Evolutionary conservation across 1,140 invertebrate genomes (phyloP).

Genomic region (Leptopilina boulardi): DNA sequence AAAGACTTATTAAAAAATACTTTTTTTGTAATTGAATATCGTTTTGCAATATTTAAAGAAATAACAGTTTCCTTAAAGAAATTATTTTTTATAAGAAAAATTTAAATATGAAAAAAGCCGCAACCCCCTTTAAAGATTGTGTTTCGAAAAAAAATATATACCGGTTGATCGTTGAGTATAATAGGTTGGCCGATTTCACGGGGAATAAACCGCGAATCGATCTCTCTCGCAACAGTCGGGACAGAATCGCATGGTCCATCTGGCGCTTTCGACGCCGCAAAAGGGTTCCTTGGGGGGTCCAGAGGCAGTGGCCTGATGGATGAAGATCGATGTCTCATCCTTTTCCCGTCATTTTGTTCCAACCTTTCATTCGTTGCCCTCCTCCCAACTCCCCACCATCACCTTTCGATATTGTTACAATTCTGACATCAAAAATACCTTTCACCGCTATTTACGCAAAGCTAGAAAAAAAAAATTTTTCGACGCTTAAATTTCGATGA

Average conservation of each 20-base stretch:
- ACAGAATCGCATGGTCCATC: slow-evolving; percentile 59
- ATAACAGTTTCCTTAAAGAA: no score
- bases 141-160: not conserved
- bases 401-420: not conserved
- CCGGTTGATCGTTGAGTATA: not conserved
- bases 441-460: not conserved
- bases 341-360: not conserved
- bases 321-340: slow-evolving; percentile 71
- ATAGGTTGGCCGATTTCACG: slow-evolving; percentile 24
- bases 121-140: not conserved
- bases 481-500: no score
- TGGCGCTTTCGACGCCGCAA: slow-evolving; percentile 53
- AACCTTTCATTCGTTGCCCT: not conserved
- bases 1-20: no score
- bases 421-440: not conserved
- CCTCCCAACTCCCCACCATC: not conserved
- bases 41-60: no score
- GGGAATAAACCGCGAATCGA: slow-evolving; percentile 49
- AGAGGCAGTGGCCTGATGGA: slow-evolving; percentile 66
- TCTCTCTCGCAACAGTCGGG: slow-evolving; percentile 52
- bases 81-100: no score
- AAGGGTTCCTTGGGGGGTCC: slow-evolving; percentile 45
- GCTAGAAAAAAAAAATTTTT: no score
- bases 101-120: not conserved
- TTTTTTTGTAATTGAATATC: no score